A percentile compares a stretch with the other conserved stretches of the same genome.
These are phyloP conservation scores for Ivindomyrus marchei DNA, from an alignment of 2,113 vertebrate genomes.

Conservation along the genomic window DNA sequence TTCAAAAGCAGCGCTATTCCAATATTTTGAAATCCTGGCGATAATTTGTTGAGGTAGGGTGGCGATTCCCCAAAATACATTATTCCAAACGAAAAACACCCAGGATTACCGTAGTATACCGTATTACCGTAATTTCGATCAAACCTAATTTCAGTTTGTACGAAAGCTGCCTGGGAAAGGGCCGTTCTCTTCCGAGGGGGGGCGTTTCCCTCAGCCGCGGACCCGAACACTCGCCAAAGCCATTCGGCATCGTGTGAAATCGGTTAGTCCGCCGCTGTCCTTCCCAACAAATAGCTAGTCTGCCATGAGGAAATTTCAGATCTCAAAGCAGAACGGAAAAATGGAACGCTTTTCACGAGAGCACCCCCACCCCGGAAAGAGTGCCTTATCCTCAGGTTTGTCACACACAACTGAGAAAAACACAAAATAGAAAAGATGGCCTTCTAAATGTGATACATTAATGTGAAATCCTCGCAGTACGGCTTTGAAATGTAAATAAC, in stretches of 20 bases:
- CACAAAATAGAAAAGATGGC: background rate
- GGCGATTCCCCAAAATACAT: background rate
- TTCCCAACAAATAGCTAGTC: background rate
- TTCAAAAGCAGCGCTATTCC: background rate
- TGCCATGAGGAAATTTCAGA: background rate
- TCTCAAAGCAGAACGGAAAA: background rate
- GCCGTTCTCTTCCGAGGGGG: background rate
- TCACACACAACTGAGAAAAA: background rate
- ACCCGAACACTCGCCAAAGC: background rate
- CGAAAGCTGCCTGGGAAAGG: background rate
- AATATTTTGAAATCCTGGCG: background rate
- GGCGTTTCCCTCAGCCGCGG: background rate
- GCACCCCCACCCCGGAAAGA: background rate
- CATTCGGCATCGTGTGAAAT: background rate
- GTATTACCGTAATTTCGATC: background rate
- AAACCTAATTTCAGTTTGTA: background rate
- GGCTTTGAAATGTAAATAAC: conserved; percentile 1
- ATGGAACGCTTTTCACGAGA: background rate
- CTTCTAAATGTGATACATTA: background rate
- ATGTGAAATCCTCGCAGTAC: background rate
- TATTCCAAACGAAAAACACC: background rate
- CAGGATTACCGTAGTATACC: background rate
- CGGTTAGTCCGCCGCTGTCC: background rate
- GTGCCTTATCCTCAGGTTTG: background rate
- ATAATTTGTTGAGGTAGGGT: background rate